These are phyloP conservation scores for Carlito syrichta DNA, from an alignment of 2,113 vertebrate species.

Conservation along the genomic window DNA sequence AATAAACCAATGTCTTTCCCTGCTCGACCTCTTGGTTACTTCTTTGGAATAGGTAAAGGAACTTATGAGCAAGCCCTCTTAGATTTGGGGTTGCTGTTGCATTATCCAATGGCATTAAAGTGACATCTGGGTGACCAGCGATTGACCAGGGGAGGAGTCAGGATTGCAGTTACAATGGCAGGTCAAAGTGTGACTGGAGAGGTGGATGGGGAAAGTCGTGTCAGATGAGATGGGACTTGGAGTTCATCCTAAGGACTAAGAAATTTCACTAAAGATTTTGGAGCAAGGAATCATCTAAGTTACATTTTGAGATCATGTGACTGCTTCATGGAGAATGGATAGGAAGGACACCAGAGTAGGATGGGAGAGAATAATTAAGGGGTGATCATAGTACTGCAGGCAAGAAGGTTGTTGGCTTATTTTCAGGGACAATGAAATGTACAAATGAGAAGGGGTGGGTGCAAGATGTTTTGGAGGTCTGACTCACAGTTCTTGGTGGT, in stretches of 20 bases:
- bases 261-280: not conserved
- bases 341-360: not conserved
- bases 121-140: not conserved
- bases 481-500: not conserved
- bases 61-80: no score
- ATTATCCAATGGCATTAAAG: not conserved
- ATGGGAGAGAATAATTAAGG: not conserved
- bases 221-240: not conserved
- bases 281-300: not conserved
- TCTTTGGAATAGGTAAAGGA: no score
- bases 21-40: no score
- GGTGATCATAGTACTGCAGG: not conserved
- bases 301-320: not conserved
- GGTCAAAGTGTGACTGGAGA: not conserved
- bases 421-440: not conserved
- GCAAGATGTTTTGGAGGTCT: not conserved
- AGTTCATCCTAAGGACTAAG: not conserved
- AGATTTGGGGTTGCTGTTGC: no score
- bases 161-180: fast-evolving
- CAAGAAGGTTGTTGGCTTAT: not conserved
- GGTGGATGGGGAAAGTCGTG: no score
- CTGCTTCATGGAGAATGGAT: not conserved
- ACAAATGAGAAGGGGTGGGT: not conserved
- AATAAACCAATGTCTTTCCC: no score
- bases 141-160: not conserved